phyloP scores from a whole-genome alignment of 2,888 invertebrate genomes.

The Cheilosia pagana region DNA sequence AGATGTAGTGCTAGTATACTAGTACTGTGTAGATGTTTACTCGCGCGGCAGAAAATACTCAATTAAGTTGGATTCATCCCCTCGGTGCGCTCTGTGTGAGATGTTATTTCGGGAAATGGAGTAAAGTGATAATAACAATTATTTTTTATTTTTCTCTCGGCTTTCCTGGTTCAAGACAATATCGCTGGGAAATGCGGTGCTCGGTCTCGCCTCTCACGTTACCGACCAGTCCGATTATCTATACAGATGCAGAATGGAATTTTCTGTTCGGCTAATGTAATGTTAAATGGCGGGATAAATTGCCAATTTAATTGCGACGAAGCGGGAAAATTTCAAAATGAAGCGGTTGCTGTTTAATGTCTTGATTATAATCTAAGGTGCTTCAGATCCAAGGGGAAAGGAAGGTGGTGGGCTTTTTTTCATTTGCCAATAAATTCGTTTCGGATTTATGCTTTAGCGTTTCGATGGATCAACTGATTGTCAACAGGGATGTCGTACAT shows the following conservation, averaged over 20 bases:
- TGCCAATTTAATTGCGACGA: constrained; percentile 20
- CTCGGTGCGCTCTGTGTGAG: background rate
- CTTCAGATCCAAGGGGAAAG: too few relatives aligned
- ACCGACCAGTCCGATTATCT: background rate
- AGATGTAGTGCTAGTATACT: background rate
- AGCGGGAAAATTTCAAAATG: background rate
- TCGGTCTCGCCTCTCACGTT: constrained; percentile 16
- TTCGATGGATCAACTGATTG: too few relatives aligned
- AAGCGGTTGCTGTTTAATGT: background rate
- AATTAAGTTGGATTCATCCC: constrained; percentile 29
- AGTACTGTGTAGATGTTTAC: constrained; percentile 8
- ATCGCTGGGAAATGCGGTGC: constrained; percentile 11
- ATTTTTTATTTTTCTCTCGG: constrained; percentile 12
- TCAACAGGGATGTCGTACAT: too few relatives aligned
- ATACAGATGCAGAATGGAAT: constrained; percentile 6
- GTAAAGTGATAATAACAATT: constrained; percentile 47
- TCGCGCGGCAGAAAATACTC: constrained; percentile 18
- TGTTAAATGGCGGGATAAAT: constrained; percentile 30
- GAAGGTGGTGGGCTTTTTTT: too few relatives aligned
- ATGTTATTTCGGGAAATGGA: constrained; percentile 52
- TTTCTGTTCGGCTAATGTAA: constrained; percentile 29
- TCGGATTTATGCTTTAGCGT: too few relatives aligned
- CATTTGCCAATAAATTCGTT: too few relatives aligned
- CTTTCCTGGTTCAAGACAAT: background rate
- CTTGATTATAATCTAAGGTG: background rate